Evolutionary conservation across 2,888 invertebrate species (phyloP), one percentile per base, ranked within the genome.

Genomic region (Himalopsyche tibetana): DNA sequence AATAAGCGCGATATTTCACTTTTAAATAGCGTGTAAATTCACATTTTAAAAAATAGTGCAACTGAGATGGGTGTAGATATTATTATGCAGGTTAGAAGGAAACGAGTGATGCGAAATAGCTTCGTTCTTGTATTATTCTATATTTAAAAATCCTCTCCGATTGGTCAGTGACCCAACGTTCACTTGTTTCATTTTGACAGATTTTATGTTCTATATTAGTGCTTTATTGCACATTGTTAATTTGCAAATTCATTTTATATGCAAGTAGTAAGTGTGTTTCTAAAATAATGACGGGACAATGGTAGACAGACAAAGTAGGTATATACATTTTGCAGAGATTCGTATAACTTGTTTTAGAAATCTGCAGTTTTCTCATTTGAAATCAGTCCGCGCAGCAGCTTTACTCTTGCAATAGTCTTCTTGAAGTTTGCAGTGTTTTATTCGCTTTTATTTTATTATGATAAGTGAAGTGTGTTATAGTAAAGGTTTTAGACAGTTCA

Each of bases 121-220:
- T 63, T 63, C 19, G 2, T 19, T 63, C 63, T 19, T 11, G 15
- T 63, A 19, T n/a, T 63, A 63, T 63, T 63, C 63, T 63, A 63
- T 63, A 63, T 63, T 63, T 63, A 63, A 63, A 63, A 63, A 19
- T 19, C 5, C 63, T 51, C 63, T n/a, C 19, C 63, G 63, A 19
- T 63, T 63, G 63, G 63, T 63, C 63, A 63, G 63, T 63, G 63
- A 63, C 63, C 63, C 63, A 63, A 63, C 63, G 28, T 63, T 63
- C 63, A 28, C 28, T 63, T 63, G 63, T 63, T 63, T 63, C 63
- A 19, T 28, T 63, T 63, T 63, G 63, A 63, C 63, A 63, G 63
- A 11, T n/a, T 63, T 63, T 51, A 15, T 63, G 63, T 19, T 63
- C 19, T 63, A 63, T 19, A 19, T n/a, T 19, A 63, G 63, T 63